Evolutionary conservation across 1,140 invertebrate species (phyloP), one percentile per base, ranked within the genome.

Genomic region (Cheumatopsyche charites): DNA sequence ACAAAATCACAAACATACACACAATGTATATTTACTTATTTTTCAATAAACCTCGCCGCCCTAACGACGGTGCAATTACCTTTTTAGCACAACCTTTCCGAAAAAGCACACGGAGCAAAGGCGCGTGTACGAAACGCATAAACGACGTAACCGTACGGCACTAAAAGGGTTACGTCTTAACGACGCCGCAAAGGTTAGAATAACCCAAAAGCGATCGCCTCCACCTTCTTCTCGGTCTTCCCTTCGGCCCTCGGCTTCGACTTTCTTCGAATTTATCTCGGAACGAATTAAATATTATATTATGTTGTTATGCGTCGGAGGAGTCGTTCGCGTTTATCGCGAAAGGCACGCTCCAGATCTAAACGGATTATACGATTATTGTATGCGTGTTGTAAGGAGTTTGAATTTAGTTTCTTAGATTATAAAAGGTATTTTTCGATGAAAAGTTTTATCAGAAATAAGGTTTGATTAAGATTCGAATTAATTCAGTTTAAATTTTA

Each of bases 231-330:
- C 23, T n/a, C n/a, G n/a, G n/a, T n/a, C n/a, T n/a, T n/a, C n/a
- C n/a, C n/a, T n/a, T n/a, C n/a, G n/a, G n/a, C n/a, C n/a, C n/a
- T n/a, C n/a, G n/a, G n/a, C n/a, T n/a, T 36, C 29, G 29, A 58
- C 21, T 23, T 11, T 23, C 25, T 58, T 58, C 7, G 23, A 58
- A 58, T 58, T 58, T 58, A 58, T 58, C 55, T 23, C 21, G 55
- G 25, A 58, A 58, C 55, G 55, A 58, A 58, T 58, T 58, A 58
- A 58, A 58, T 58, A 25, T 58, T 23, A 58, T 36, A 36, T 36
- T 36, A 4, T 36, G 29, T 36, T 3, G 29, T 3, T 36, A 9
- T 36, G 29, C 23, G 9, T 58, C 1, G 55, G 21, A n/a, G 21
- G 25, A 58, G 25, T 58, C 55, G 55, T 58, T 58, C 1, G 25